Evolutionary conservation across 1,140 invertebrate genomes (phyloP), one percentile per base, ranked within the genome.

Genomic region (Drosophila athabasca): DNA sequence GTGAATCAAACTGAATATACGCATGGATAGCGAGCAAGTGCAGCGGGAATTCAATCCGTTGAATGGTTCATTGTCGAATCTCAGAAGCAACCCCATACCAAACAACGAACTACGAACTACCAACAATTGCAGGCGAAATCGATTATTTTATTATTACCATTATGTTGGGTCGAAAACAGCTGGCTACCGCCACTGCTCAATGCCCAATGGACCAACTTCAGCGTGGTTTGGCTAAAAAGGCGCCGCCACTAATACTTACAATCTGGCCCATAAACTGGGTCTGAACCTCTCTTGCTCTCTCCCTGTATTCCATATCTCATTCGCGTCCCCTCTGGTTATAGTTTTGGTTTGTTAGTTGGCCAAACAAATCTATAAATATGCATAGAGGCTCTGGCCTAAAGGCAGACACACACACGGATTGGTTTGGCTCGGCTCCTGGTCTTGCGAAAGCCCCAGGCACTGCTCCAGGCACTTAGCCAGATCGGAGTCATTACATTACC

Each of bases 301-400:
- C 26, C 22, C 11, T 49, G 3, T 26, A 17, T 31, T 26, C 44
- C 57, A n/a, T 43, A 7, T 19, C 55, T 46, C 17, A 13, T 1
- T 3, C 3, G 2, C 35, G 9, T 3, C 35, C 31, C 15, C 45
- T 50, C 57, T 45, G 22, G 60, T 72, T 66, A 65, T 17, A 60
- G 61, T 62, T 58, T 58, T 71, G 53, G 41, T 59, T 82, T 71
- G 58, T 68, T 65, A 52, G 65, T 68, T 60, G 53, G 60, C 52
- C 79, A 78, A 81, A 82, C 74, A 59, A 58, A 78, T 81, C 79
- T 78, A 82, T 83, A 82, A 82, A 82, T 83, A 82, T 82, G 81
- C 79, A 82, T 82, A 79, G 74, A 70, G 52, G 1, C 17, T 19
- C 41, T 49, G 52, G 64, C 67, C 7, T 17, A 58, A 50, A 68